Conservation (phyloP, 1,140 invertebrate species). For the Eupristina koningsbergeri region DNA sequence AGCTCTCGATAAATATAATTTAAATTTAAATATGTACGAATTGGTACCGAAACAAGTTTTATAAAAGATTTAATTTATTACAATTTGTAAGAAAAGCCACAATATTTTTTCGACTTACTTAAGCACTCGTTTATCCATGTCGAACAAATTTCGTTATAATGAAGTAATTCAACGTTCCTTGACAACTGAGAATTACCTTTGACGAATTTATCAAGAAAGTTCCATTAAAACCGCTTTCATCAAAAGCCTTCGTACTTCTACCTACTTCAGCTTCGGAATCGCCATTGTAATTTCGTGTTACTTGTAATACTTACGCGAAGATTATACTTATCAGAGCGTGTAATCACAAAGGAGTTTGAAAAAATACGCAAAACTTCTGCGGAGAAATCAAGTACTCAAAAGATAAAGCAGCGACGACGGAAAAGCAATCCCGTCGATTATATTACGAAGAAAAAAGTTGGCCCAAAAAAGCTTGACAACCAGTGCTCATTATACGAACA, state of each 20-base stretch:
- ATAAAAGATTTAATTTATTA: background rate
- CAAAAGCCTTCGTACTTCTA: slow-evolving; percentile 15
- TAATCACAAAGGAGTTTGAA: slow-evolving; percentile 13
- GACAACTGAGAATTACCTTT: slow-evolving; percentile 4
- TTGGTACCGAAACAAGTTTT: background rate
- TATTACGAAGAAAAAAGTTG: background rate
- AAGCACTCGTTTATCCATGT: background rate
- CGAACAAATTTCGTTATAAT: slow-evolving; percentile 3
- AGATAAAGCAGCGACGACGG: background rate
- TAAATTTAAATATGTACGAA: too few relatives aligned
- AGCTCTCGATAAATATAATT: too few relatives aligned
- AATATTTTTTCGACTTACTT: background rate
- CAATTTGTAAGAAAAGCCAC: background rate
- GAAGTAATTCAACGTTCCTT: slow-evolving; percentile 16
- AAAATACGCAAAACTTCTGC: background rate
- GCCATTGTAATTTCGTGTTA: slow-evolving; percentile 14
- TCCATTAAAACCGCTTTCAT: slow-evolving; percentile 9
- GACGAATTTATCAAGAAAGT: slow-evolving; percentile 3
- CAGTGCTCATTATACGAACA: slow-evolving; percentile 27
- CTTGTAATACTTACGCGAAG: background rate
- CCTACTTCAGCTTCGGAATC: slow-evolving; percentile 14
- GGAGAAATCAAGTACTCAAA: slow-evolving; percentile 5
- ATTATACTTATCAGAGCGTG: slow-evolving; percentile 21
- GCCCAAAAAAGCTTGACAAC: background rate
- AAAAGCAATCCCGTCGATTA: slow-evolving; percentile 4